These are phyloP conservation scores for Himalopsyche tibetana DNA, from an alignment of 2,888 invertebrate species.

Conservation along the genomic window DNA sequence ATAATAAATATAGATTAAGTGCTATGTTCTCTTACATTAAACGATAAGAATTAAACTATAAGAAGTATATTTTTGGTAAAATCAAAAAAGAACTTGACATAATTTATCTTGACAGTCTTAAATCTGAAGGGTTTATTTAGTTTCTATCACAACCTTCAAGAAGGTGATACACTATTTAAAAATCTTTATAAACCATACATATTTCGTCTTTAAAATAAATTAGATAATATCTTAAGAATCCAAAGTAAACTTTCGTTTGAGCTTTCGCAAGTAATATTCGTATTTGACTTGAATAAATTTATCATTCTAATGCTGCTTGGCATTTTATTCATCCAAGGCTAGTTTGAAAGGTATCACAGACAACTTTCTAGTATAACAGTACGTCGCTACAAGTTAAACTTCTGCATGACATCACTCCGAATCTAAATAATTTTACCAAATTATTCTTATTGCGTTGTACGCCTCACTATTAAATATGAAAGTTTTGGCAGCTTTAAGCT, in stretches of 20 bases:
- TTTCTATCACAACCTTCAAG: neutral
- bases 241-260: neutral
- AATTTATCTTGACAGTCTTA: no score
- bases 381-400: slow-evolving; percentile 2
- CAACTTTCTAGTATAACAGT: slow-evolving; percentile 16
- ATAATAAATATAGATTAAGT: no score
- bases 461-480: neutral
- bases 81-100: no score
- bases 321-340: neutral
- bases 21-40: no score
- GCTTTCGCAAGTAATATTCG: slow-evolving; percentile 2
- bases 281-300: neutral
- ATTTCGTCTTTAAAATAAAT: neutral
- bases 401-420: slow-evolving; percentile 14
- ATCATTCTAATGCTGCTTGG: slow-evolving; percentile 8
- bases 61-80: no score
- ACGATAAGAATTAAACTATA: no score
- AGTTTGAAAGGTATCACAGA: slow-evolving; percentile 22
- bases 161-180: neutral
- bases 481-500: neutral
- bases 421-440: neutral
- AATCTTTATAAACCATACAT: neutral
- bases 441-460: slow-evolving; percentile 14
- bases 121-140: neutral
- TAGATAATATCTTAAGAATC: slow-evolving; percentile 7